Evolutionary conservation across 2,113 vertebrate genomes (phyloP), one percentile per base, ranked within the genome.

Genomic region (Zeus faber): DNA sequence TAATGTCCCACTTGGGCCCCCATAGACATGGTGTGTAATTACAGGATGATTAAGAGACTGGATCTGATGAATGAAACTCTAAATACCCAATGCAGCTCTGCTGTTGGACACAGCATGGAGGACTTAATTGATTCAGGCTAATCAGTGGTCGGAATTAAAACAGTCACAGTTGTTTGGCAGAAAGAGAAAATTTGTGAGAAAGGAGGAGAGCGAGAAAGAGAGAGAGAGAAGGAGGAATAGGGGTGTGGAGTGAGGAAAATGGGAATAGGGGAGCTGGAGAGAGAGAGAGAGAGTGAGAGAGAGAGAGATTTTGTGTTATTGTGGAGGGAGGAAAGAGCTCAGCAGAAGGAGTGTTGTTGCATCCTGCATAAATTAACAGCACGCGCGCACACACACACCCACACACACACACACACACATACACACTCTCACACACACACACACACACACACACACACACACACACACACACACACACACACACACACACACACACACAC

Each of bases 111-210:
- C 86, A 81, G 88, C 78, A 59, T 67, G 84, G 61, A 74, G 48
- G 64, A 86, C 83, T 86, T 87, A 85, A 88, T 84, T 88, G 86
- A 88, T 83, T 89, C 81, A 7, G 70, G 74, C 86, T 88, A 88
- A 89, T 89, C 86, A 90, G 84, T 21, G 74, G 78, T 81, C 77
- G 77, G 88, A 89, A 87, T 89, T 89, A 88, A 89, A 89, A 89
- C 88, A 88, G 88, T 90, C 88, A 89, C 87, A 90, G 86, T 89
- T 88, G 88, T 90, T 78, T 63, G 74, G 70, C 66, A 78, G 81
- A 79, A 72, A 50, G 35, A 0, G 9, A 6, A 5, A 6, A 24
- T 18, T 4, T 4, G 14, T 2, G 18, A 21, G 17, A 4, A 2
- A 11, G 20, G 8, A 39, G 22, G 45, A 6, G 37, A 3, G 53